Base-by-base conservation (phyloP, 2,888 invertebrate species). In the Sericinus montela region DNA sequence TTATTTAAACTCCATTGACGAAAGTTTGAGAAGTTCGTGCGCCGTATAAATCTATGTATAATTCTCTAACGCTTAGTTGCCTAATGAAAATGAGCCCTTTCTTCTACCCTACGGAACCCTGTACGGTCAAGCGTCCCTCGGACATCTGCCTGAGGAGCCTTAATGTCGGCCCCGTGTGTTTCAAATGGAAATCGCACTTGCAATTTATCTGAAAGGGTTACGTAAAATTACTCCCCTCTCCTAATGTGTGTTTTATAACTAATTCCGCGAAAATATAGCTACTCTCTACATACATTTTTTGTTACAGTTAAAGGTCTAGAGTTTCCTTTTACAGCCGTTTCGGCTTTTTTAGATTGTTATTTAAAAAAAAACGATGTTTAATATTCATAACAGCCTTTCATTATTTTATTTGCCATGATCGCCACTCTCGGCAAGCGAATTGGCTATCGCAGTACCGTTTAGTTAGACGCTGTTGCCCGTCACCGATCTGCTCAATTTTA, bases 11-110 rank as follows among this genome's bases (percentile, higher is more conserved):
- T 19, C 5, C 19, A 19, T 2, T 3, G 5, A 19, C 3, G 2
- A 65, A 67, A 72, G 60, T 72, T 86, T 85, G 76, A 69, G 65
- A 57, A 58, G 44, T 72, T 66, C 65, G 59, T 63, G 63, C 64
- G 53, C 65, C 73, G 71, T 75, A 81, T 81, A 80, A 78, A 80
- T 80, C 72, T 80, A 80, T 70, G 67, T 73, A 73, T 68, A 72
- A 67, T 70, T 63, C 63, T 63, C 63, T 62, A 63, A 72, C 69
- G 75, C 72, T 71, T 72, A 74, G 74, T 72, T 72, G 76, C 77
- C 75, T 86, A 87, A 87, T 87, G 86, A 86, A 87, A 86, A 83
- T 81, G 84, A 85, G 82, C 87, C 85, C 83, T 85, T 85, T 86
- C 85, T 85, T 85, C 79, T 45, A 30, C 45, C 44, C 35, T 56